These are phyloP conservation scores for Zoanthus sociatus DNA, from an alignment of 92 coral and sea anemone genomes.

Conservation along the genomic window DNA sequence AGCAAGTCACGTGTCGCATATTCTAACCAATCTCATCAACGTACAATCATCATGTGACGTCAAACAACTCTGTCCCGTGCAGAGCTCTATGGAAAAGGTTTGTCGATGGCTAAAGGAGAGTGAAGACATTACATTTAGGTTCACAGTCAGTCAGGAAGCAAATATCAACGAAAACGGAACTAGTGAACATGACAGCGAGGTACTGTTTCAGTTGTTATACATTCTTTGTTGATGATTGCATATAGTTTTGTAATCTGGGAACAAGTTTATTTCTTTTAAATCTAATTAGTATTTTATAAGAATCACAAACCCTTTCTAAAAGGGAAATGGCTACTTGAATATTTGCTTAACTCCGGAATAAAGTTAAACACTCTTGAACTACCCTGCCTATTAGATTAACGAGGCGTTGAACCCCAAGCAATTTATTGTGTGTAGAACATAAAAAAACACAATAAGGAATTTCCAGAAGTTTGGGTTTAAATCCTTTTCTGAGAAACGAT, in stretches of 20 bases:
- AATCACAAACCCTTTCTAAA: no score
- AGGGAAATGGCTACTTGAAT: no score
- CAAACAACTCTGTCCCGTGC: slow-evolving; percentile 38
- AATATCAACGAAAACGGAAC: slow-evolving; percentile 12
- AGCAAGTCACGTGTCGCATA: slow-evolving; percentile 52
- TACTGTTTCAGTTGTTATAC: neutral
- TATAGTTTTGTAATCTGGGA: neutral
- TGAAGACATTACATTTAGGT: slow-evolving; percentile 27
- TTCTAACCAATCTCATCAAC: slow-evolving; percentile 16
- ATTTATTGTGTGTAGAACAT: no score
- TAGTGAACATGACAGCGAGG: slow-evolving; percentile 8
- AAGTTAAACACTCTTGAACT: no score
- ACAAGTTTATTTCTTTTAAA: no score
- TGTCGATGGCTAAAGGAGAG: slow-evolving; percentile 43
- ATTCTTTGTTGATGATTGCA: neutral
- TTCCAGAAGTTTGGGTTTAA: no score
- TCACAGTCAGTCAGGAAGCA: slow-evolving; percentile 22
- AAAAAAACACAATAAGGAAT: no score
- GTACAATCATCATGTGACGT: slow-evolving; percentile 12
- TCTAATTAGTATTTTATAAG: no score
- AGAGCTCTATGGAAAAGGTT: slow-evolving; percentile 39
- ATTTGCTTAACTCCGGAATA: no score
- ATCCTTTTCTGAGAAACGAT: no score
- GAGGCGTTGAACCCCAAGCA: no score
- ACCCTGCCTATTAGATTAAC: no score